Base-by-base conservation (phyloP, 23 tunicate genomes). In the Pegea sp. region DNA sequence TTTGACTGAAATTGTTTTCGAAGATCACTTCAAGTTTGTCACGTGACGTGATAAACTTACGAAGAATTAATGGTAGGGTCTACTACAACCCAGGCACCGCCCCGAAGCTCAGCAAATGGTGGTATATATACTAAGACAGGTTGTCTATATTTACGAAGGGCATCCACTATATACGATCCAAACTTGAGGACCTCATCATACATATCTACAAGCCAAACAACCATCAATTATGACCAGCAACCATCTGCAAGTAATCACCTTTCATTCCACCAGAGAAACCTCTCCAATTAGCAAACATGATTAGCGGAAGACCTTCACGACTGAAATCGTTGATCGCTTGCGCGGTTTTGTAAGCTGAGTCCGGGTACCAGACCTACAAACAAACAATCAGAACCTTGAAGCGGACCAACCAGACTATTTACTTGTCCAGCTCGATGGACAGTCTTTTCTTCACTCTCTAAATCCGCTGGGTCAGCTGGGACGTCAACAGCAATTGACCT, bases 221-320 rank as follows among this genome's bases (percentile, higher is more conserved):
- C n/a, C 5, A 11, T n/a, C 21, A 22, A 11, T 11, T 11, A 50
- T 50, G 7, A n/a, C 6, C 7, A 8, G 21, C n/a, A 7, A 50
- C 55, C 13, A 50, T 18, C n/a, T n/a, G n/a, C n/a, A 46, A 8
- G 16, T 8, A 2, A 60, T 26, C 27, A 72, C 90, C 98, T 72
- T 90, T 90, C 98, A 90, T 90, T 64, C 98, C 98, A 24, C 98
- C 98, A 3, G 98, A 90, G 62, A 90, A 90, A 11, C 98, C 98
- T 26, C 98, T 63, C 93, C 99, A 91, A 49, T 91, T 91, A 24
- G 99, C 99, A 42, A 91, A 78, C 91, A 91, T 91, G 20, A 91
- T 71, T 25, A 91, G 86, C 11, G 99, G 99, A 53, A 91, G 86
- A 2, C 87, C 87, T 59, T 91, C 99, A 16, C 91, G 56, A 49